These are phyloP conservation scores for Augochlorella aurata DNA, from an alignment of 2,888 invertebrate genomes.

Conservation along the genomic window DNA sequence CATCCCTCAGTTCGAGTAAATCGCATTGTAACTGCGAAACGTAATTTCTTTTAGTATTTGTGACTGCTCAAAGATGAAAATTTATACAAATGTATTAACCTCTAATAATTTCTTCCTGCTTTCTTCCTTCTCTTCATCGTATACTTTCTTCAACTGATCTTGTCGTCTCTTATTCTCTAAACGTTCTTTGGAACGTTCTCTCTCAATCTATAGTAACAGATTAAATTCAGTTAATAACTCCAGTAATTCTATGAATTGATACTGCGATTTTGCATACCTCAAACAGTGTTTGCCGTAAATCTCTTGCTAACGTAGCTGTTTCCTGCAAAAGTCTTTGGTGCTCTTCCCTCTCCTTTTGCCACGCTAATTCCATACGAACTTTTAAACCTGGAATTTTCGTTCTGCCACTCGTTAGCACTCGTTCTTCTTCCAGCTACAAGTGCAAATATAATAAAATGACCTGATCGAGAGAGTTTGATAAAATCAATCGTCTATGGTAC, in stretches of 20 bases:
- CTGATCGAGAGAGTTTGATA: not conserved
- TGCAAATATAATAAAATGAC: not conserved
- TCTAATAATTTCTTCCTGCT: slow-evolving; percentile 90
- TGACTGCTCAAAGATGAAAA: not conserved
- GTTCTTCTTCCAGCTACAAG: slow-evolving; percentile 91
- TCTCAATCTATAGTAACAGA: slow-evolving; percentile 86
- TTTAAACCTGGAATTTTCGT: slow-evolving; percentile 93
- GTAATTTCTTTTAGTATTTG: not conserved
- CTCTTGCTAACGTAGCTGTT: slow-evolving; percentile 93
- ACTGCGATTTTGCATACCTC: slow-evolving; percentile 43
- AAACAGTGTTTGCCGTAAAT: slow-evolving; percentile 92
- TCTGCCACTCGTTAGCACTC: slow-evolving; percentile 91
- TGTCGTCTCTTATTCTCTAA: slow-evolving; percentile 92
- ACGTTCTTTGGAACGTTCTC: slow-evolving; percentile 94
- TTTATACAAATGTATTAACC: slow-evolving; percentile 71
- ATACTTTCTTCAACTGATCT: slow-evolving; percentile 91
- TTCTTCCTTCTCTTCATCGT: slow-evolving; percentile 95
- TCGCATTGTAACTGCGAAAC: slow-evolving; percentile 89
- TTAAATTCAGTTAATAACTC: not conserved
- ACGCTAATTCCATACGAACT: slow-evolving; percentile 94
- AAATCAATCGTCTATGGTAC: slow-evolving; percentile 78
- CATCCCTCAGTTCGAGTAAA: slow-evolving; percentile 93
- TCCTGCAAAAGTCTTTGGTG: slow-evolving; percentile 95
- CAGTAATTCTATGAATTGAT: not conserved
- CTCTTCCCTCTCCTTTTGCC: slow-evolving; percentile 97